Evolutionary conservation across 2,888 invertebrate genomes (phyloP), one percentile per base, ranked within the genome.

Genomic region (Teinopalpus imperialis): DNA sequence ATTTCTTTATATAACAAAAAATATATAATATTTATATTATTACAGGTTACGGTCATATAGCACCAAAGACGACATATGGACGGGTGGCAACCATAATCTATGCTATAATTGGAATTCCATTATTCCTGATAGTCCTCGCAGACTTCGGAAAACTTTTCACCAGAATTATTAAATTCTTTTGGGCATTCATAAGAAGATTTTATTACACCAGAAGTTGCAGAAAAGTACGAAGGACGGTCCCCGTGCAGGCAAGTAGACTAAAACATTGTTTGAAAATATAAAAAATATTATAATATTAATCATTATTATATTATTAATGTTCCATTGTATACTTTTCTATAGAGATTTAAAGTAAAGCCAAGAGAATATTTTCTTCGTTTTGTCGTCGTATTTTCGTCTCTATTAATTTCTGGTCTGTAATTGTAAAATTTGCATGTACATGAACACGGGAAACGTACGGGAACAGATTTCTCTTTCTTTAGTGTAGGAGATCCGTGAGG

Each of bases 131-230:
- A 44, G 93, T 98, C 8, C 80, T 99, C 55, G 97, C 98, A 24
- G 98, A 98, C 86, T 95, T 98, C 70, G 98, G 98, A 55, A 98
- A 97, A 88, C 90, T 97, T 5, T 95, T 99, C 70, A 98, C 98
- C 0, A 90, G 97, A 54, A 92, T 92, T 51, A 95, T 98, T 52
- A 98, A 98, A 81, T 96, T 95, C 76, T 85, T 97, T 13, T 97
- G 97, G 96, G 93, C 95, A 0, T 96, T 93, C 66, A 95, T 96
- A 7, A 82, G 96, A 39, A 89, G 96, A 48, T 82, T 96, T 2
- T 96, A 96, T 74, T 96, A 95, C 69, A 97, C 96, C 0, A 95
- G 97, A 49, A 95, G 94, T 63, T 97, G 96, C 63, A 90, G 92
- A 27, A 91, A 91, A 74, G 94, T 95, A 7, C 90, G 96, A 40